Percentiles rank a stretch among this genome's conserved stretches.
phyloP scores from a whole-genome alignment of 1,140 invertebrate genomes.

The Seison nebaliae region DNA sequence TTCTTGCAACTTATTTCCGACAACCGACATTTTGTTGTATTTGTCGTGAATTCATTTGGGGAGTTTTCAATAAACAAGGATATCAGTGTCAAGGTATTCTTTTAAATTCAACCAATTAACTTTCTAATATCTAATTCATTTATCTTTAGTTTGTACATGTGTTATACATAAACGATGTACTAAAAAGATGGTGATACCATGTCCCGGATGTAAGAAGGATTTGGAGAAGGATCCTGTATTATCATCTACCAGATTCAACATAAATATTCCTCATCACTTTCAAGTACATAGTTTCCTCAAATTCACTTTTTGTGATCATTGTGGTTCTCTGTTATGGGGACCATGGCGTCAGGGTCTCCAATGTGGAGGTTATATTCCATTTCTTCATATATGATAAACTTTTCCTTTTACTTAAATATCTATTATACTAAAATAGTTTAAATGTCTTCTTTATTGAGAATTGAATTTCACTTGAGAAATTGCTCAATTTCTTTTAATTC shows the following conservation, averaged over 20 bases:
- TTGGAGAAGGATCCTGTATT: background rate
- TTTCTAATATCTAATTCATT: too few relatives aligned
- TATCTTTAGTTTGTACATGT: constrained; percentile 54
- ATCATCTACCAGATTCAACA: constrained; percentile 49
- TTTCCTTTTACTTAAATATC: background rate
- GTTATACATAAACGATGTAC: constrained; percentile 82
- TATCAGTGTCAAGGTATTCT: constrained; percentile 90
- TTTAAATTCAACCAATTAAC: constrained; percentile 3
- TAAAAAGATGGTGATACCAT: constrained; percentile 63
- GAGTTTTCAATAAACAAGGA: constrained; percentile 74
- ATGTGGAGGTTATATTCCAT: constrained; percentile 48
- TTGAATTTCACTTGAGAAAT: too few relatives aligned
- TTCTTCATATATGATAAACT: background rate
- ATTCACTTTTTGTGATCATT: constrained; percentile 98
- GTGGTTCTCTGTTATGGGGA: constrained; percentile 78
- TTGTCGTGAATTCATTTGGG: constrained; percentile 93
- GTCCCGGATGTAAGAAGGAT: constrained; percentile 51
- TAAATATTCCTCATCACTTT: constrained; percentile 80
- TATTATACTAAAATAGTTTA: background rate
- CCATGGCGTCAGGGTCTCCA: constrained; percentile 80
- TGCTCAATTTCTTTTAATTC: too few relatives aligned
- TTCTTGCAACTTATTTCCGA: constrained; percentile 91
- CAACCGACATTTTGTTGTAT: constrained; percentile 97
- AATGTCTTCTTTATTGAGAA: background rate
- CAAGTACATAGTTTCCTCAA: constrained; percentile 65